Evolutionary conservation across 2,888 invertebrate genomes (phyloP), one percentile per base, ranked within the genome.

Genomic region (Elysia crispata): DNA sequence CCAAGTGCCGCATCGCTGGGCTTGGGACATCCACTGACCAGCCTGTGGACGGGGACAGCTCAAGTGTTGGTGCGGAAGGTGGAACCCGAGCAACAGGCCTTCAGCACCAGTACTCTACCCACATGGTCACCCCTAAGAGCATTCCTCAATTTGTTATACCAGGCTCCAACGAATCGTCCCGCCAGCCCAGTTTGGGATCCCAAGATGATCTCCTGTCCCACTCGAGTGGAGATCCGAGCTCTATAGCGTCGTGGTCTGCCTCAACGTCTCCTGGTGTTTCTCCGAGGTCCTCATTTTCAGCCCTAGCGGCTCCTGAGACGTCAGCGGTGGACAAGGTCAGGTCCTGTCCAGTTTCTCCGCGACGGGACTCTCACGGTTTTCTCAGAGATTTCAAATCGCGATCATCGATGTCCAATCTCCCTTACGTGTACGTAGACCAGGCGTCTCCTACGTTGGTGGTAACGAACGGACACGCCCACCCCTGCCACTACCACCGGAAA

Each of bases 121-220:
- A 86, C 20, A 74, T 89, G 13, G 86, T 87, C 18, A 90, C 90
- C 3, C 90, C 90, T 0, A 83, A 86, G 30, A 87, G 82, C 50
- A 89, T 90, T 70, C 90, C 90, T 1, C 88, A 89, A 66, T 90
- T 90, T 81, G 86, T 89, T 18, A 90, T 90, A 70, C 90, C 90
- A 0, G 86, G 87, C 8, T 88, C 89, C 13, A 85, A 83, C 23
- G 87, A 87, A 31, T 88, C 87, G 0, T 89, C 89, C 1, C 81
- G 87, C 13, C 82, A 85, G 60, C 82, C 82, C 30, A 86, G 89
- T 72, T 83, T 86, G n/a, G 83, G 85, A 62, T 86, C 86, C 30
- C 84, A 80, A 20, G 86, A 86, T 23, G 81, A 85, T 70, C 80
- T 85, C 18, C 76, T 83, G n/a, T 87, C 86, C 79, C 81, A 82